Base-by-base conservation (phyloP, 2,113 vertebrate species). In the Hippocampus guttulatus region DNA sequence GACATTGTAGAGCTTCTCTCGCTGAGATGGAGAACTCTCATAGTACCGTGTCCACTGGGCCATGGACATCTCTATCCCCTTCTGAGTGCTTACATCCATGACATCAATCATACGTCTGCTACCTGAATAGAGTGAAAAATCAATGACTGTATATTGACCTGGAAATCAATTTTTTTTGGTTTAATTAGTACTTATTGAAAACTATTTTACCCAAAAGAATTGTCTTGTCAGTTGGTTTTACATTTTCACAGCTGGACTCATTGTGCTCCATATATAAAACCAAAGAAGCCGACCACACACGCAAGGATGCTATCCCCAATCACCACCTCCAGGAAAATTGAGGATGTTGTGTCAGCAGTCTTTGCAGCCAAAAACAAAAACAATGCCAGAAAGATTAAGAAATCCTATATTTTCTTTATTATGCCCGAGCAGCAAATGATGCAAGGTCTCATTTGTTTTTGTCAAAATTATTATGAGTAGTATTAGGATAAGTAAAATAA, bases 51-150 rank as follows among this genome's bases (percentile, higher is more conserved):
- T 94, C 97, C 97, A 99, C 90, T 99, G 97, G 0, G 95, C 94
- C 97, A 99, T 98, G 69, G 97, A 98, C 97, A 99, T 99, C 91
- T 99, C 97, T 0, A 96, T 98, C 47, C 96, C 97, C 77, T 95
- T 95, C 86, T 99, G 97, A 0, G 97, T 99, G 88, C 93, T 96
- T 73, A 98, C 97, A 2, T 99, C 97, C 97, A 99, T 99, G 79
- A 99, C 97, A 6, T 99, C 97, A 11, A 99, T 93, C 92, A 99
- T 94, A 40, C 97, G 92, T 38, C 95, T 93, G 88, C 96, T 97
- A 76, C 97, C 97, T 99, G 87, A 30, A 43, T 38, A 45, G 49
- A 68, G 15, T 40, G 30, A 27, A 8, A 27, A 27, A 23, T 21
- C 12, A 20, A 23, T 7, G 6, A 63, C 60, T 21, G 7, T 20